A percentile compares a stretch with the other conserved stretches of the same genome.
These are phyloP conservation scores for Ypsolopha sequella DNA, from an alignment of 2,888 invertebrate species.

Conservation along the genomic window DNA sequence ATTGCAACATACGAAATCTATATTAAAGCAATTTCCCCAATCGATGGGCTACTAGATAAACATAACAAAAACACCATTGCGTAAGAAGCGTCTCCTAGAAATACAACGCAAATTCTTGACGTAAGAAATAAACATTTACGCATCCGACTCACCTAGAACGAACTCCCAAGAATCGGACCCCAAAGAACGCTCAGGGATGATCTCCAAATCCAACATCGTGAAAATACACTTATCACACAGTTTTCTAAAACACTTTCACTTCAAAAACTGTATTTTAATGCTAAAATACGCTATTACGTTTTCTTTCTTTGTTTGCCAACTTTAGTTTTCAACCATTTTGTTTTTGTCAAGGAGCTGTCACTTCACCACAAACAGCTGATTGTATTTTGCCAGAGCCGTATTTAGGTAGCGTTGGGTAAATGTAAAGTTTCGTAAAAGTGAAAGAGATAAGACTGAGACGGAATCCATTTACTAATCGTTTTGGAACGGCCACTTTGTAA, in stretches of 20 bases:
- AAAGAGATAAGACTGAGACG: too few relatives aligned
- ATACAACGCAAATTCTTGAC: slow-evolving; percentile 69
- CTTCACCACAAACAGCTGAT: slow-evolving; percentile 67
- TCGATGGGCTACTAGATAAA: slow-evolving; percentile 21
- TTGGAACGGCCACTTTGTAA: too few relatives aligned
- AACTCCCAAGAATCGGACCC: slow-evolving; percentile 99
- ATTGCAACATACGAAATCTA: not conserved
- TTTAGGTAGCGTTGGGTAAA: too few relatives aligned
- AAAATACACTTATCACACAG: slow-evolving; percentile 86
- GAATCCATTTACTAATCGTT: too few relatives aligned
- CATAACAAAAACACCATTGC: slow-evolving; percentile 43
- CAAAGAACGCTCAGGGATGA: slow-evolving; percentile 94
- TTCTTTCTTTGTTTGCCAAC: slow-evolving; percentile 71
- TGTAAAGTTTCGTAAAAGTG: too few relatives aligned
- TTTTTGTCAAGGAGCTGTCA: slow-evolving; percentile 72
- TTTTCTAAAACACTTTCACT: slow-evolving; percentile 63
- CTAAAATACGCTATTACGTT: slow-evolving; percentile 58
- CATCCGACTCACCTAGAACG: slow-evolving; percentile 83
- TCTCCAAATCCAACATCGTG: slow-evolving; percentile 96
- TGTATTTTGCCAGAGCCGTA: slow-evolving; percentile 58
- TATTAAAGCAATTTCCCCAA: not conserved
- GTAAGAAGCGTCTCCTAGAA: slow-evolving; percentile 50
- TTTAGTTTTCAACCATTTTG: slow-evolving; percentile 72
- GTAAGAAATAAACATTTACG: slow-evolving; percentile 53
- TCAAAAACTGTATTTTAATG: slow-evolving; percentile 45